Evolutionary conservation across 2,888 invertebrate genomes (phyloP), one percentile per base, ranked within the genome.

Genomic region (Theretra japonica): DNA sequence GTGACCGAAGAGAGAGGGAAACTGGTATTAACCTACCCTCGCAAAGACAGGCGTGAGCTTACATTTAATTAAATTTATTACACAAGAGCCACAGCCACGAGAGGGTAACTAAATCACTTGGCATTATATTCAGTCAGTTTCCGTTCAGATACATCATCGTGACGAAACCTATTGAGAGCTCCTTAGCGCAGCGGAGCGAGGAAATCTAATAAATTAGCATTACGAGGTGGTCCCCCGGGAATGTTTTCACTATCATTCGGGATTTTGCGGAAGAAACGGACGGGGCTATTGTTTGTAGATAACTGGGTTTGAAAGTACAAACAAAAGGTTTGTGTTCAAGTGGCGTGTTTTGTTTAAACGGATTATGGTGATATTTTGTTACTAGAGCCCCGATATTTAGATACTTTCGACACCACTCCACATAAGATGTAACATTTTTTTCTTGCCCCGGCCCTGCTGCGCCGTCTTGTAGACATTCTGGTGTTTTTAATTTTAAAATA

Each of bases 191-290:
- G 23, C 23, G 41, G 48, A 23, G 21, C 48, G 2, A 2, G 48
- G 17, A 48, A 65, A 48, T 65, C 41, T 65, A 65, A 65, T 65
- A 65, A 65, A 65, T 65, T 65, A 65, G 48, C 48, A 65, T 65
- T 65, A 65, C 21, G 41, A 48, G 48, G 65, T 41, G 17, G 23
- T 65, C 65, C 48, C 23, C 17, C 23, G 65, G 41, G 62, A 65
- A 41, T 15, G 21, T 19, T 19, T 62, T 41, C 41, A 48, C 23
- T 65, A 48, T 33, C 65, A 23, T 65, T 65, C 65, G 65, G 65
- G 41, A 65, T 65, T n/a, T 21, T 65, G 65, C 17, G 1, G 48
- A 17, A 65, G 21, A 65, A 65, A 65, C 25, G 65, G 65, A 65
- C 48, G 23, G 23, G 41, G 48, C 48, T 41, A 15, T 65, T 48